Evolutionary conservation across 2,113 vertebrate genomes (phyloP), one percentile per base, ranked within the genome.

Genomic region (Esox niger): DNA sequence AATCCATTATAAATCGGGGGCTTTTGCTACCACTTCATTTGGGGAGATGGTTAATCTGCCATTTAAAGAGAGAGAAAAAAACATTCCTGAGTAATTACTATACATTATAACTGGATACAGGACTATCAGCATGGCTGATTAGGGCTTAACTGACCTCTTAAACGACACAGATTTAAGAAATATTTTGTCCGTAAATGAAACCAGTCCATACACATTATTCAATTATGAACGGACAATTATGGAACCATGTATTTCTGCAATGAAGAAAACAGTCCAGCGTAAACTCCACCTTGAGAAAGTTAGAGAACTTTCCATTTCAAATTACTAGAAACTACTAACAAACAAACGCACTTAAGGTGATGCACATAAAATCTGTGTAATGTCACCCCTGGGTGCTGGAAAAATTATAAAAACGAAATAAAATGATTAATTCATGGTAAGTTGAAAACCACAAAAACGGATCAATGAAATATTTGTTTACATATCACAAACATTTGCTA

Each of bases 61-160:
- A 70, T 52, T 5, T 64, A 73, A 83, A 84, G 62, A 56, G 33
- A 33, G 57, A 84, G 74, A 68, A 62, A 77, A n/a, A 79, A 83
- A 83, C 82, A 79, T 81, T 82, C 78, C 73, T 61, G 54, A 66
- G 76, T 84, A 87, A 84, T 80, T 59, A 59, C 56, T 54, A 15
- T 46, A 23, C 61, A 66, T 23, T 76, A 43, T 43, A 69, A 79
- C 20, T 10, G n/a, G 65, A 59, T 64, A 76, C 63, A 23, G 49
- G 60, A 70, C 29, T 66, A 78, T 66, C 71, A 61, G 66, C 75
- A 82, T 57, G 76, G 80, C 66, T 84, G 77, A 82, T 75, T 82
- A 71, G 66, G 65, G 47, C 11, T 62, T 65, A 75, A 73, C 73
- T 76, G 77, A 81, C 71, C 78, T 79, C 43, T 63, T 11, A 69